Percentiles rank a stretch among this genome's conserved stretches.
Conservation (phyloP, 2,113 vertebrate species). For the Recurvirostra avosetta region DNA sequence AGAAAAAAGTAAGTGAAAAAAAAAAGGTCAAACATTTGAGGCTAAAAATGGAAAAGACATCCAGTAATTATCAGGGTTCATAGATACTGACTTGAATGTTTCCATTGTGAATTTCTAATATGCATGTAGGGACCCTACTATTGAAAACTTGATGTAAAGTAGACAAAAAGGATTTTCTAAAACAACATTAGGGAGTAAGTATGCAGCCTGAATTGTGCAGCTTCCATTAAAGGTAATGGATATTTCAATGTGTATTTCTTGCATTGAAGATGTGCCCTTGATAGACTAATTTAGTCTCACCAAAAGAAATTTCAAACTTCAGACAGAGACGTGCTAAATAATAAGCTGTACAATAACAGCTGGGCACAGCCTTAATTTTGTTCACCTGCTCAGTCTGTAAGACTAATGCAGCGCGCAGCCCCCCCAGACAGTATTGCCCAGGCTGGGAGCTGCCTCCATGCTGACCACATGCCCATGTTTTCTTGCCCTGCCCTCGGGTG, state of each 20-base stretch:
- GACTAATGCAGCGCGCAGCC: neutral
- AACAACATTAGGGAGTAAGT: neutral
- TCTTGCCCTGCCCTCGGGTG: rapidly evolving
- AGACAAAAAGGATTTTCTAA: constrained; percentile 14
- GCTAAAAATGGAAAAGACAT: neutral
- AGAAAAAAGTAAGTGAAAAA: neutral
- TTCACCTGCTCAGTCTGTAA: neutral
- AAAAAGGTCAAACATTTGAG: neutral
- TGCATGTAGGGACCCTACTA: neutral
- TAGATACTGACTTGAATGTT: neutral
- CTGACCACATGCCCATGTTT: neutral
- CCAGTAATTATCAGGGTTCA: neutral
- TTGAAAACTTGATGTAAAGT: constrained; percentile 2
- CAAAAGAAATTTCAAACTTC: neutral
- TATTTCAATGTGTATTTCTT: neutral
- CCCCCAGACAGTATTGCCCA: rapidly evolving
- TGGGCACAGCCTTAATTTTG: neutral
- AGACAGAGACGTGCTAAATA: neutral
- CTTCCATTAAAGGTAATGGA: constrained; percentile 18
- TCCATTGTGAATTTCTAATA: neutral
- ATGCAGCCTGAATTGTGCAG: neutral
- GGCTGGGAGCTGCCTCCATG: neutral
- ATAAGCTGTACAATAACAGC: neutral
- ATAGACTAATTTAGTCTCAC: neutral
- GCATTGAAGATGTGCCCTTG: neutral